phyloP scores from a whole-genome alignment of 2,113 vertebrate species.

The Pseudolaguvia tuberculata region DNA sequence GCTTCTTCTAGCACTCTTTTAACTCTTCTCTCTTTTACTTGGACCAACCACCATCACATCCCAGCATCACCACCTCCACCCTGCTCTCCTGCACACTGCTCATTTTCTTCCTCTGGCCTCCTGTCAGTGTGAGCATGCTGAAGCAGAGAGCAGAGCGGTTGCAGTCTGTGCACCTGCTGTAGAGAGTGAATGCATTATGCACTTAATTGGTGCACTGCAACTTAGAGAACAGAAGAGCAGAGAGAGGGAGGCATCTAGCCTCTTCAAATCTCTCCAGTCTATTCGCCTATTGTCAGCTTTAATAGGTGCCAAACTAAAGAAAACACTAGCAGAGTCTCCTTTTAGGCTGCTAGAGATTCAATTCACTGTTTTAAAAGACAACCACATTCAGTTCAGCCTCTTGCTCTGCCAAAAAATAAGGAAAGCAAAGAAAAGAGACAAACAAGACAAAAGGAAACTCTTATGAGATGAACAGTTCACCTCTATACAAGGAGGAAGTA shows the following conservation, averaged over 20 bases:
- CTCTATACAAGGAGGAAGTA: constrained; percentile 84
- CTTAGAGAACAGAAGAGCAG: constrained; percentile 71
- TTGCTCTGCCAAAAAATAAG: constrained; percentile 76
- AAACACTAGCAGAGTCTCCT: constrained; percentile 99
- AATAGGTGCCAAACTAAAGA: constrained; percentile 99
- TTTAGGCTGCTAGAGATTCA: constrained; percentile 97
- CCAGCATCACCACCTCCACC: neutral
- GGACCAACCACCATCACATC: neutral
- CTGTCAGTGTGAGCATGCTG: constrained; percentile 88
- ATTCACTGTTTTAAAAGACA: constrained; percentile 97
- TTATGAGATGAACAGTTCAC: constrained; percentile 95
- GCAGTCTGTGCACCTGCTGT: constrained; percentile 97
- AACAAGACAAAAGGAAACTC: constrained; percentile 81
- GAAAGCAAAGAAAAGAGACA: constrained; percentile 80
- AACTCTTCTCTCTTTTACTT: constrained; percentile 23
- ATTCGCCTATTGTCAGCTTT: constrained; percentile 98
- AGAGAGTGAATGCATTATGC: constrained; percentile 99
- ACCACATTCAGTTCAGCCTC: constrained; percentile 97
- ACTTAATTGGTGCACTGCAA: constrained; percentile 99
- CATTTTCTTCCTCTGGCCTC: constrained; percentile 64
- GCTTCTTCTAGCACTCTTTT: constrained; percentile 57
- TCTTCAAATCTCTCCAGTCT: constrained; percentile 99
- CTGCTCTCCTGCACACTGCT: constrained; percentile 72
- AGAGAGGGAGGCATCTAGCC: constrained; percentile 87
- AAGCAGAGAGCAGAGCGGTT: constrained; percentile 80